phyloP scores from a whole-genome alignment of 2,797 vertebrate species.

The Lithobates pipiens region DNA sequence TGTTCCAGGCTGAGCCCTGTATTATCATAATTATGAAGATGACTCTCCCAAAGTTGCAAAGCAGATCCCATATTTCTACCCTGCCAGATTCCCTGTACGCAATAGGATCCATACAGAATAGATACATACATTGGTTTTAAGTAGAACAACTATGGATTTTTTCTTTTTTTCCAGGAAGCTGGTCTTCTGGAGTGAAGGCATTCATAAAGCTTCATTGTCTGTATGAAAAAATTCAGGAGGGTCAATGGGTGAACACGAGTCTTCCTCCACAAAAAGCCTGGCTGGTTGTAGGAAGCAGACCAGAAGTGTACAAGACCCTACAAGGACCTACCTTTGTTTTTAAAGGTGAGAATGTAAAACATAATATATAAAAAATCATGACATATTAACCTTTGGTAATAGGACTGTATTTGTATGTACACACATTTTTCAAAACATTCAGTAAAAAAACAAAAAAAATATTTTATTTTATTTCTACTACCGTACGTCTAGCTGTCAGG shows the following conservation, averaged over 20 bases:
- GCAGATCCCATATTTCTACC: too few relatives aligned
- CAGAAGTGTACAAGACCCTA: background rate
- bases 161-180: background rate
- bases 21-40: too few relatives aligned
- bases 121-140: background rate
- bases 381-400: too few relatives aligned
- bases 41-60: too few relatives aligned
- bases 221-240: background rate
- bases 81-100: background rate
- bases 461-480: too few relatives aligned
- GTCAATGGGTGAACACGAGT: accelerated
- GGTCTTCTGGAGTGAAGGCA: background rate
- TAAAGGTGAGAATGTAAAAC: slow-evolving; percentile 22
- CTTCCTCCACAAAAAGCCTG: background rate
- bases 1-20: too few relatives aligned
- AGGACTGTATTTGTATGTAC: too few relatives aligned
- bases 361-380: too few relatives aligned
- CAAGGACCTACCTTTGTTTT: slow-evolving; percentile 6
- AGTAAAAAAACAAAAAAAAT: too few relatives aligned
- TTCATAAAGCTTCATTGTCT: slow-evolving; percentile 21
- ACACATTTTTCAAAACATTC: too few relatives aligned
- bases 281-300: slow-evolving; percentile 20
- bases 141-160: background rate
- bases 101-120: background rate
- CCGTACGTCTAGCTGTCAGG: too few relatives aligned